Conservation (phyloP, 2,113 vertebrate species). For the Cyanoramphus novaezelandiae region DNA sequence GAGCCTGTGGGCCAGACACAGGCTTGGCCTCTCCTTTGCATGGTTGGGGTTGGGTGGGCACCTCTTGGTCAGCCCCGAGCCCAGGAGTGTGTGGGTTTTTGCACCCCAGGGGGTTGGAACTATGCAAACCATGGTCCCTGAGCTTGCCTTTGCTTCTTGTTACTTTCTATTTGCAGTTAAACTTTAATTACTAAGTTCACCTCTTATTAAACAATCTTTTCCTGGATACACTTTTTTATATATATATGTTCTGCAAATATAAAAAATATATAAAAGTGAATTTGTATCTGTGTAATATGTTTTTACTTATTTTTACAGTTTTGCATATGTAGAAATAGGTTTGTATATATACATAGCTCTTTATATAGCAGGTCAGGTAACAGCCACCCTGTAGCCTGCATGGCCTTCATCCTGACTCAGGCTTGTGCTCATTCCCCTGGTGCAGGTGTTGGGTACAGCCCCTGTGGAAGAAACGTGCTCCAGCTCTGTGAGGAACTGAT, state of each 20-base stretch:
- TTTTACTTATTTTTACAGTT: background rate
- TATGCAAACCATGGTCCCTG: background rate
- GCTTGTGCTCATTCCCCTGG: background rate
- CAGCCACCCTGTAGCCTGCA: background rate
- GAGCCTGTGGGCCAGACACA: background rate
- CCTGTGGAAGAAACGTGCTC: background rate
- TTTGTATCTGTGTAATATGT: background rate
- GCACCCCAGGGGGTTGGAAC: accelerated
- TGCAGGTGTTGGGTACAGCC: background rate
- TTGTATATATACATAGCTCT: background rate
- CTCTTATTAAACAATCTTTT: background rate
- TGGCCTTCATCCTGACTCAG: accelerated
- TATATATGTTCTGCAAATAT: background rate
- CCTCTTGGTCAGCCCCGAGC: no score
- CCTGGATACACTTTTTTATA: background rate
- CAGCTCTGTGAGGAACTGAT: accelerated
- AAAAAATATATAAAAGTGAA: background rate
- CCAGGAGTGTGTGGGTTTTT: accelerated
- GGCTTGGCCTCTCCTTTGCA: background rate
- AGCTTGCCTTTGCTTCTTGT: background rate
- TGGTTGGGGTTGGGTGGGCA: background rate
- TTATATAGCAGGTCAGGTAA: no score
- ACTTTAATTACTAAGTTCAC: background rate
- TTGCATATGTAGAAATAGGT: background rate
- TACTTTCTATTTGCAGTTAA: background rate